phyloP scores from a whole-genome alignment of 1,140 invertebrate species.

The Halictus rubicundus region DNA sequence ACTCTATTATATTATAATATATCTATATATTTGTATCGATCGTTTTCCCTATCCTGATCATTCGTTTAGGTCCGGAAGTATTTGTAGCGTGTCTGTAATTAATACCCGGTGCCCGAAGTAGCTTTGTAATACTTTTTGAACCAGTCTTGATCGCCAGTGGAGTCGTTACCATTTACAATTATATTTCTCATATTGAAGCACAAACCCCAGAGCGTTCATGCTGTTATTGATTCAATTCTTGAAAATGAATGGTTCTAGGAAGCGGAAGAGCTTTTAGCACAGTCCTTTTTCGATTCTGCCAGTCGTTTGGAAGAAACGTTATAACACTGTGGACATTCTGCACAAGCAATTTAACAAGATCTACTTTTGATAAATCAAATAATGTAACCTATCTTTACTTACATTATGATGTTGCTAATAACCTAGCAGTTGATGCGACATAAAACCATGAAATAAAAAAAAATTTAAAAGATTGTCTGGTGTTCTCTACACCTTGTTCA shows the following conservation, averaged over 20 bases:
- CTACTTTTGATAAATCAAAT: no score
- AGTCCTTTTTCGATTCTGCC: not conserved
- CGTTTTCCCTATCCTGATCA: slow-evolving; percentile 57
- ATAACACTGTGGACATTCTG: not conserved
- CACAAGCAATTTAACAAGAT: not conserved
- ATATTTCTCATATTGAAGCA: not conserved
- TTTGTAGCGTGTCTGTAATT: slow-evolving; percentile 30
- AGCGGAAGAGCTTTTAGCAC: not conserved
- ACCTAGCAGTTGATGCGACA: no score
- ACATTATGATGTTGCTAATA: no score
- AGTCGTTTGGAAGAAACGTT: not conserved
- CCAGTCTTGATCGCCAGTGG: not conserved
- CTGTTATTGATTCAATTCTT: not conserved
- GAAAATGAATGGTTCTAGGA: not conserved
- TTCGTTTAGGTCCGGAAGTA: slow-evolving; percentile 46
- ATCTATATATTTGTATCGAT: slow-evolving; percentile 78
- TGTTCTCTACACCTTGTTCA: not conserved
- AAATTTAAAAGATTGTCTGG: not conserved
- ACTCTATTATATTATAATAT: slow-evolving; percentile 78
- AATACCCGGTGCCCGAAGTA: not conserved
- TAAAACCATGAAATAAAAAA: no score
- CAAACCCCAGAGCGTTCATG: not conserved
- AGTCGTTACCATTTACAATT: not conserved
- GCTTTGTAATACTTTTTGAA: not conserved
- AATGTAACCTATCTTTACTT: no score